Evolutionary conservation across 2,888 invertebrate species (phyloP), one percentile per base, ranked within the genome.

Genomic region (Electrophaes corylata): DNA sequence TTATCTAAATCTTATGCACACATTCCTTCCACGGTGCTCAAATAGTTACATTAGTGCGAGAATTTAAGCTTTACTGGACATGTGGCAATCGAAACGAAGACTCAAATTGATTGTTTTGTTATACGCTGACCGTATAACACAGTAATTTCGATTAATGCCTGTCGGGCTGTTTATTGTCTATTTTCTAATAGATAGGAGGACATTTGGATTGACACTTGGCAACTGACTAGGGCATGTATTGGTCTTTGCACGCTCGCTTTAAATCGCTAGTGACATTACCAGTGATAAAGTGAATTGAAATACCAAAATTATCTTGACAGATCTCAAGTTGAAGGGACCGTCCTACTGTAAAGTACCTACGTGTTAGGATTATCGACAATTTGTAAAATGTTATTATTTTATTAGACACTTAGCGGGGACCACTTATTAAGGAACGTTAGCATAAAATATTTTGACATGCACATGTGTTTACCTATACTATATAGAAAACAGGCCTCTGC

Each of bases 21-120:
- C 93, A 94, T 94, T 94, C 93, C 94, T 94, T 94, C 94, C 93
- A 93, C 92, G 93, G 93, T 94, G 94, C 94, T 94, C 93, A 93
- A 93, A 81, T 81, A 81, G 77, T 79, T 73, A 75, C 68, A 72
- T 77, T 80, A 81, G 76, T 78, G 76, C 68, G 69, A 63, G 71
- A 73, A 70, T 65, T 43, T 18, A 20, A 35, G 14, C 37, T 29
- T 23, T 40, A 18, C 18, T 47, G 26, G 44, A 51, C 55, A 51
- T 37, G 46, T 50, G 50, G 35, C 35, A 47, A 40, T 62, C 47
- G 41, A 55, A 46, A 43, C 47, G 16, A 41, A 41, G 16, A 37
- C 35, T 14, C 4, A 14, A n/a, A 31, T 11, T n/a, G 11, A n/a
- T 31, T n/a, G 14, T 35, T 35, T 14, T 35, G 12, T 2, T 37